phyloP scores from a whole-genome alignment of 2,888 invertebrate species.

The Osmoderma eremita region DNA sequence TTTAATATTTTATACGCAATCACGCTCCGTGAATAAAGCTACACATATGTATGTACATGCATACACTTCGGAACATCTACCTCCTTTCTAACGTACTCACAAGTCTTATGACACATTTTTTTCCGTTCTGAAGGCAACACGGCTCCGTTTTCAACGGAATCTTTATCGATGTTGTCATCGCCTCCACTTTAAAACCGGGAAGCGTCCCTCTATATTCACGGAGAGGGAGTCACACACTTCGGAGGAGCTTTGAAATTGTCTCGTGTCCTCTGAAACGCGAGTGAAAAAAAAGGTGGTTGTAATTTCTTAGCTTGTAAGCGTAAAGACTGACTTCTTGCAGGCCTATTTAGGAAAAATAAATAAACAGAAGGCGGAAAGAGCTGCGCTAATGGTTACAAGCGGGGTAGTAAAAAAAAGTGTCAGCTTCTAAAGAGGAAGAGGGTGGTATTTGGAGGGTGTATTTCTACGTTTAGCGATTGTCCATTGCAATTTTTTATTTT shows the following conservation, averaged over 20 bases:
- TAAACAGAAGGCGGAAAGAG: constrained; percentile 4
- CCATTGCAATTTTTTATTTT: too few relatives aligned
- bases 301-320: background rate
- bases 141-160: background rate
- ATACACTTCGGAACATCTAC: background rate
- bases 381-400: constrained; percentile 9
- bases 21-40: background rate
- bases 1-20: background rate
- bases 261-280: background rate
- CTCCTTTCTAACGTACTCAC: background rate
- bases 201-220: background rate
- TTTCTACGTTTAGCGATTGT: too few relatives aligned
- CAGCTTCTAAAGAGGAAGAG: background rate
- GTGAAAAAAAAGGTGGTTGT: background rate
- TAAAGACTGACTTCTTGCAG: background rate
- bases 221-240: background rate
- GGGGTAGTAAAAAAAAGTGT: background rate
- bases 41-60: background rate
- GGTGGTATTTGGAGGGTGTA: too few relatives aligned
- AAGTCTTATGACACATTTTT: too few relatives aligned
- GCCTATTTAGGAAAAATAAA: background rate
- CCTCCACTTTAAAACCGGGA: background rate
- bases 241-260: background rate
- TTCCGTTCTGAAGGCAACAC: background rate
- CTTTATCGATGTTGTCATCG: background rate